These are phyloP conservation scores for Platypus cylindrus DNA, from an alignment of 2,888 invertebrate genomes.

Conservation along the genomic window DNA sequence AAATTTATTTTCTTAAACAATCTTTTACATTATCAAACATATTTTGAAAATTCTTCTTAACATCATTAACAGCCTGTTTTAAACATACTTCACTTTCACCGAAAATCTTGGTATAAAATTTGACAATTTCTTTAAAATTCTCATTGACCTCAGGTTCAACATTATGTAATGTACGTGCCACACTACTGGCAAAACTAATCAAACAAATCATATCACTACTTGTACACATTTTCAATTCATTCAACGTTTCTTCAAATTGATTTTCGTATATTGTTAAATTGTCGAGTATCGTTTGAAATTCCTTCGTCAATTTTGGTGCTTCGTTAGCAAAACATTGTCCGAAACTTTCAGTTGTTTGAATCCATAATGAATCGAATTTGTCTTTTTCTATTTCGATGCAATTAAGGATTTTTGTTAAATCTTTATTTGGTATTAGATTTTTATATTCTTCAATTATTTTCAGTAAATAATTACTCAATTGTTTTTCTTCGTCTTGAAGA, in stretches of 20 bases:
- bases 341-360: not conserved
- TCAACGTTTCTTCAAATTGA: too few species aligned
- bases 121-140: not conserved
- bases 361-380: constrained; percentile 3
- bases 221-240: constrained; percentile 2
- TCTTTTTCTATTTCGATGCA: constrained; percentile 2
- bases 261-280: too few species aligned
- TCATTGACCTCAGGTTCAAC: not conserved
- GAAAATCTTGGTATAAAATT: not conserved
- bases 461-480: too few species aligned
- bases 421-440: too few species aligned
- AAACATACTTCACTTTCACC: not conserved
- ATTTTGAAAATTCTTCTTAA: too few species aligned
- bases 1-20: too few species aligned
- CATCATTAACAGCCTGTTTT: not conserved
- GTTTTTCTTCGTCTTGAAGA: too few species aligned
- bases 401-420: too few species aligned
- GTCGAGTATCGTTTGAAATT: too few species aligned
- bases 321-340: constrained; percentile 2
- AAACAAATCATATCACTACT: constrained; percentile 3
- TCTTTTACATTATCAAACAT: too few species aligned
- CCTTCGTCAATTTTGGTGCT: too few species aligned
- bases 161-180: not conserved
- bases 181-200: not conserved
- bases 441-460: too few species aligned